Evolutionary conservation across 2,113 vertebrate species (phyloP), one percentile per base, ranked within the genome.

Genomic region (Solea solea): DNA sequence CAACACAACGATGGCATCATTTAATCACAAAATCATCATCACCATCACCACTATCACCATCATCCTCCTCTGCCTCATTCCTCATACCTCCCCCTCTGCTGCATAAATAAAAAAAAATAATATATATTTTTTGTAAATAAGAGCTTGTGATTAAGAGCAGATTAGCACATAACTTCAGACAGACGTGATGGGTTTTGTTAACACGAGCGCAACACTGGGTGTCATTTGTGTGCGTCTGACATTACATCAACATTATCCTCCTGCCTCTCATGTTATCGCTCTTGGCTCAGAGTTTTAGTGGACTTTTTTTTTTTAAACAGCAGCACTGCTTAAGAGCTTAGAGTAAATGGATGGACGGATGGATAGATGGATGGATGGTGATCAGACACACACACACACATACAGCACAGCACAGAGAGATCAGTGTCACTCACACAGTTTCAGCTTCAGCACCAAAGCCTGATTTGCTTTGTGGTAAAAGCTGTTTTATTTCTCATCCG

Each of bases 11-110:
- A 90, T 90, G 90, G 91, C 91, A 92, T 93, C 88, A 80, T 93
- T 92, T 93, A 93, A 93, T 94, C 93, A 92, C 85, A 88, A 91
- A 88, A 90, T 88, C 89, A 89, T 84, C 87, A 79, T 60, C 90
- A 81, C 78, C 82, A 76, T 74, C 82, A 78, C 71, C 88, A 59
- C 82, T 59, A 77, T 84, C 86, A 61, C 60, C 82, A 80, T 59
- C 86, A 64, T 72, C 90, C 68, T 52, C 61, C 72, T 72, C 78
- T 2, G 28, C 60, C 46, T 69, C 74, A 5, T 41, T 41, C 70
- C 71, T 68, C 69, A 28, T 21, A 21, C 21, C 13, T 59, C 70
- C 73, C 61, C 62, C 72, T 42, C 55, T 42, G 66, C 64, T 69
- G 81, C 90, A 83, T 89, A 92, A 88, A 90, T 88, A 56, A 49